phyloP scores from a whole-genome alignment of 2,113 vertebrate genomes.

The Pelobates fuscus region DNA sequence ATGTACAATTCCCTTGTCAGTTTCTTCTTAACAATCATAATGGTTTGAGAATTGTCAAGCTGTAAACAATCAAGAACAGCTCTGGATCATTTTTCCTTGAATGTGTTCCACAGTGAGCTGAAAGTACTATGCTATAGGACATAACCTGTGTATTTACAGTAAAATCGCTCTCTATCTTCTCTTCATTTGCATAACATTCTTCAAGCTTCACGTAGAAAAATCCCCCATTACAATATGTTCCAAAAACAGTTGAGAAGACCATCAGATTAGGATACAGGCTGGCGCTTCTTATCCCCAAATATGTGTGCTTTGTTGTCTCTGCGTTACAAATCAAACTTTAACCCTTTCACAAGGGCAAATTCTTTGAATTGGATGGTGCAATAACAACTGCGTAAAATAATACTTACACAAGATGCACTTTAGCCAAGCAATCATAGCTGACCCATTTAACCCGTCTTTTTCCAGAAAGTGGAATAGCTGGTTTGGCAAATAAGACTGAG shows the following conservation, averaged over 20 bases:
- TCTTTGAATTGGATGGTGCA: constrained; percentile 46
- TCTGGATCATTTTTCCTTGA: no score
- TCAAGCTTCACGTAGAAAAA: background rate
- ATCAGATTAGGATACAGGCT: constrained; percentile 29
- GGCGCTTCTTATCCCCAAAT: constrained; percentile 33
- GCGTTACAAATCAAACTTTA: constrained; percentile 45
- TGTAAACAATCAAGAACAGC: no score
- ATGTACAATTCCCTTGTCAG: no score
- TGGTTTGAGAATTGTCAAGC: no score
- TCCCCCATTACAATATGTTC: constrained; percentile 32
- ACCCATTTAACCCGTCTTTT: constrained; percentile 24
- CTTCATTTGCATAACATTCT: constrained; percentile 3
- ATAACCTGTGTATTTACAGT: background rate
- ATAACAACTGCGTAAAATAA: constrained; percentile 34
- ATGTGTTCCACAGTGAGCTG: no score
- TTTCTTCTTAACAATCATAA: no score
- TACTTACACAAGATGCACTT: constrained; percentile 45
- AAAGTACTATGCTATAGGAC: no score
- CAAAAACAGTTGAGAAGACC: constrained; percentile 12
- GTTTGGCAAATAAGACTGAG: no score
- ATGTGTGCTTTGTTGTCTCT: constrained; percentile 25
- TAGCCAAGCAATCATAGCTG: constrained; percentile 7
- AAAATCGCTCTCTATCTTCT: background rate
- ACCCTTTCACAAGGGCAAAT: constrained; percentile 51
- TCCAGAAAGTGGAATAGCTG: background rate